Base-by-base conservation (phyloP, 2,113 vertebrate genomes). In the Erpornis zantholeuca region DNA sequence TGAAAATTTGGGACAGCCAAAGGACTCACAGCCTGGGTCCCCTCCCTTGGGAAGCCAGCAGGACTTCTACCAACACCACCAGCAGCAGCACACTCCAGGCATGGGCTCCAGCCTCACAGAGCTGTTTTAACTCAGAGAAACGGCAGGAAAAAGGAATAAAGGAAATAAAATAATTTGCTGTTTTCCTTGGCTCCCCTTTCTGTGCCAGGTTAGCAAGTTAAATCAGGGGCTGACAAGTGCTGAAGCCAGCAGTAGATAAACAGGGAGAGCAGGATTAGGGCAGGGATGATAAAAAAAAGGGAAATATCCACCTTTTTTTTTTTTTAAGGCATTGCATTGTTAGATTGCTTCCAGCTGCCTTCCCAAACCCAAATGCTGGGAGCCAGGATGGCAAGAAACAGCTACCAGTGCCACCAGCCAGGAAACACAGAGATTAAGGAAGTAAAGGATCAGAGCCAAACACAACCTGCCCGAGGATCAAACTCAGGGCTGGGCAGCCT, bases 181-280 rank as follows among this genome's bases (percentile, higher is more conserved):
- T 35, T 95, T 82, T 66, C 59, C 31, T 75, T 94, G 90, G 82
- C 82, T 85, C 25, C 29, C 22, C 36, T 71, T 88, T 92, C 85
- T 92, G 82, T 63, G 45, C 82, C 85, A 90, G 90, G 73, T 86
- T 86, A 80, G 50, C 3, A 45, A 84, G n/a, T 77, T 81, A 89
- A 72, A 70, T 86, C 80, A 77, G 68, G 28, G 64, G 23, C 56
- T 3, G 2, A 75, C 61, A 42, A 84, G 69, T 14, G 5, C 60
- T 73, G 81, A 93, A 89, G 73, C 60, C 88, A 87, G 56, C 20
- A 15, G 23, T 29, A 53, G 73, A 78, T 93, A 95, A 95, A 92
- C 28, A 84, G 44, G 71, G 38, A 35, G 76, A 35, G 44, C 42
- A 88, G 79, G 52, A 90, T 78, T 70, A 75, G 23, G 88, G 38